phyloP scores from a whole-genome alignment of 2,797 vertebrate species.

The Antennarius maculatus region DNA sequence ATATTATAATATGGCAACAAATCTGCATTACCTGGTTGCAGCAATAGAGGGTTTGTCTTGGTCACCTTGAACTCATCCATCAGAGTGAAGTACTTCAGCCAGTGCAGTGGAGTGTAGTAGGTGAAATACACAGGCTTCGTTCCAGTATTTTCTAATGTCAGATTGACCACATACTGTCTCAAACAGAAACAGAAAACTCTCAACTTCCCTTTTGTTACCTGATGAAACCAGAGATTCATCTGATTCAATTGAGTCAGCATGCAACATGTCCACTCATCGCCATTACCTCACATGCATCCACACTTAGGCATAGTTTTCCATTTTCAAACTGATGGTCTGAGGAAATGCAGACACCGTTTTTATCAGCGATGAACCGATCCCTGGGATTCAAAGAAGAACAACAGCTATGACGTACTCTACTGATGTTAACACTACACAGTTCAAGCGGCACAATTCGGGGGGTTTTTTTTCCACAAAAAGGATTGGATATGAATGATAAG shows the following conservation, averaged over 20 bases:
- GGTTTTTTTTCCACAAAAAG: no score
- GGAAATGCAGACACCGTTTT: slow-evolving; percentile 80
- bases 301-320: slow-evolving; percentile 68
- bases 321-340: slow-evolving; percentile 47
- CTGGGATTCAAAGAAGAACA: slow-evolving; percentile 65
- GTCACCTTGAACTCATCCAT: slow-evolving; percentile 69
- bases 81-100: slow-evolving; percentile 70
- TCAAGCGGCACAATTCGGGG: not conserved
- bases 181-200: not conserved
- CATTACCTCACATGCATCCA: slow-evolving; percentile 59
- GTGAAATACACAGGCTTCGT: slow-evolving; percentile 74
- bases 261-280: not conserved
- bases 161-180: slow-evolving; percentile 15
- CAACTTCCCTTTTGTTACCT: not conserved
- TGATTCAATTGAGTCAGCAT: not conserved
- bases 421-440: no score
- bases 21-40: slow-evolving; percentile 80
- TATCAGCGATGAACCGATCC: slow-evolving; percentile 76
- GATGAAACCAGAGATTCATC: rapidly evolving
- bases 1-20: not conserved
- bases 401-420: slow-evolving; percentile 3
- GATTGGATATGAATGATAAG: no score
- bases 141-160: slow-evolving; percentile 83
- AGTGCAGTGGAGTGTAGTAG: slow-evolving; percentile 69
- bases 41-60: slow-evolving; percentile 58